Conservation (phyloP, 2,888 invertebrate genomes). For the Eilema sororculum region DNA sequence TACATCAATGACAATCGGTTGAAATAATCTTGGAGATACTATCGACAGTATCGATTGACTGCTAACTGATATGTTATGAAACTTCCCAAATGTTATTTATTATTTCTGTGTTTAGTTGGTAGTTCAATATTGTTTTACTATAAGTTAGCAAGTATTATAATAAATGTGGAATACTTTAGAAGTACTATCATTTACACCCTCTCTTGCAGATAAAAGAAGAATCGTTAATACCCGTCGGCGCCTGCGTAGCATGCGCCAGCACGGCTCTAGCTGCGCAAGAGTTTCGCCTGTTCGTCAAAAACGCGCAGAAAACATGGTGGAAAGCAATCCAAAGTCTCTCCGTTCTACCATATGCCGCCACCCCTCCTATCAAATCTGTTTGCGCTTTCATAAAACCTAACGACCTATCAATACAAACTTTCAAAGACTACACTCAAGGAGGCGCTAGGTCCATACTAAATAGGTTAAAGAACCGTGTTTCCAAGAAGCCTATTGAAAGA, state of each 20-base stretch:
- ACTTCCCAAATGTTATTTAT: background rate
- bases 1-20: background rate
- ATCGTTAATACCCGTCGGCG: conserved; percentile 62
- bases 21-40: background rate
- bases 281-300: conserved; percentile 67
- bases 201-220: conserved; percentile 75
- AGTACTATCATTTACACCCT: conserved; percentile 13
- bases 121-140: background rate
- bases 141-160: background rate
- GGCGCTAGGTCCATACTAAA: conserved; percentile 63
- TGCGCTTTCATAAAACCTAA: conserved; percentile 68
- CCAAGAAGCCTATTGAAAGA: conserved; percentile 49
- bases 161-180: background rate
- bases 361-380: conserved; percentile 59
- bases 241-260: conserved; percentile 70
- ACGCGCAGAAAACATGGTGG: conserved; percentile 67
- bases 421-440: conserved; percentile 63
- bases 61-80: background rate
- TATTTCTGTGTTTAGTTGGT: conserved; percentile 5
- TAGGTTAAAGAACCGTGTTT: conserved; percentile 58
- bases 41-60: too few relatives aligned
- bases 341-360: conserved; percentile 42
- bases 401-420: conserved; percentile 61
- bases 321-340: conserved; percentile 62
- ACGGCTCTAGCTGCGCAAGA: conserved; percentile 71